Conservation (phyloP, 2,888 invertebrate species). For the Macaria notata region DNA sequence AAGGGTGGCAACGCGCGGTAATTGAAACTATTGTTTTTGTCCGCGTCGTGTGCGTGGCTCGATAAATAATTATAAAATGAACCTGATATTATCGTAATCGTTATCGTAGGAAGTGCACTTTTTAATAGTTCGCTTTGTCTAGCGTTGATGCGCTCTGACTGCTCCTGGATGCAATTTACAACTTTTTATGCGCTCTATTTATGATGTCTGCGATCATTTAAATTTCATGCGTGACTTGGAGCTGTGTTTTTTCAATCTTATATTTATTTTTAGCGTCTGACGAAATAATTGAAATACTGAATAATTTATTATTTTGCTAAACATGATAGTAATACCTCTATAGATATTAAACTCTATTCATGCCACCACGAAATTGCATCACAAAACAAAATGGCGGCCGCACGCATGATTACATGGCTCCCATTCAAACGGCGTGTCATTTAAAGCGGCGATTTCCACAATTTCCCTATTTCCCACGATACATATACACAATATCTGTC, state of each 20-base stretch:
- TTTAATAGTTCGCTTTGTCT: slow-evolving; percentile 17
- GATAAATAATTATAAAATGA: slow-evolving; percentile 35
- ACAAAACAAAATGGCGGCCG: slow-evolving; percentile 26
- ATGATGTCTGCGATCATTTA: slow-evolving; percentile 6
- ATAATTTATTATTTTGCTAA: too few relatives aligned
- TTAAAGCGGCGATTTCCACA: slow-evolving; percentile 38
- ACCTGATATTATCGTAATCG: slow-evolving; percentile 29
- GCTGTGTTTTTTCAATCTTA: neutral
- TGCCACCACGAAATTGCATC: slow-evolving; percentile 15
- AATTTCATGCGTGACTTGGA: slow-evolving; percentile 7
- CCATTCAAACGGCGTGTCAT: slow-evolving; percentile 39
- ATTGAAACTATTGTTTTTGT: slow-evolving; percentile 37
- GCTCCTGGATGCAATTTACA: slow-evolving; percentile 11
- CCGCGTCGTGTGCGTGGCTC: slow-evolving; percentile 27
- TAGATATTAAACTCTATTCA: neutral
- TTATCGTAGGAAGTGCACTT: slow-evolving; percentile 15
- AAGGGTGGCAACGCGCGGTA: slow-evolving; percentile 34
- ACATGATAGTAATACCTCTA: too few relatives aligned
- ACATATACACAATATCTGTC: slow-evolving; percentile 35
- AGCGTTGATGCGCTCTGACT: slow-evolving; percentile 15
- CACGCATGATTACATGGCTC: slow-evolving; percentile 36
- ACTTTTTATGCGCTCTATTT: slow-evolving; percentile 12
- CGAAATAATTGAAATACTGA: too few relatives aligned
- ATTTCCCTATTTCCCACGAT: slow-evolving; percentile 43
- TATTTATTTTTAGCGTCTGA: neutral